These are phyloP conservation scores for Gymnosoma rotundatum DNA, from an alignment of 2,888 invertebrate genomes.

Conservation along the genomic window DNA sequence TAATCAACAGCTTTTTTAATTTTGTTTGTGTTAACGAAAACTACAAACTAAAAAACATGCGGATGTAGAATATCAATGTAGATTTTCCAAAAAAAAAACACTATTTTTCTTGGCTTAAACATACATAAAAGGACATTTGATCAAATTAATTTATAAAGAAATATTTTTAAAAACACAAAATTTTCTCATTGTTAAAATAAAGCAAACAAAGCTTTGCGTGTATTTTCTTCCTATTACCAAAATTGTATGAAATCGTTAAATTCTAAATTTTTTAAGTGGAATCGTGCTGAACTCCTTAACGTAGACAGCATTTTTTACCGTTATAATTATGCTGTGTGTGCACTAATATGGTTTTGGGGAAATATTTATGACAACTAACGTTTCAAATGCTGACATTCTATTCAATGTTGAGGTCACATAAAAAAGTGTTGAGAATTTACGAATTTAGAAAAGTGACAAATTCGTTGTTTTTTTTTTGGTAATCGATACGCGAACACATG, in stretches of 20 bases:
- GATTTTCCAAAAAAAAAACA: conserved; percentile 45
- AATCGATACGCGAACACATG: too few species aligned
- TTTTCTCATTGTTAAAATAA: conserved; percentile 33
- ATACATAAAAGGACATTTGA: conserved; percentile 55
- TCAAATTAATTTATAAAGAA: conserved; percentile 25
- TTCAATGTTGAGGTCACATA: too few species aligned
- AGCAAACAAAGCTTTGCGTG: not conserved
- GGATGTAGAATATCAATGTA: conserved; percentile 45
- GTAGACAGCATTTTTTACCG: conserved; percentile 3
- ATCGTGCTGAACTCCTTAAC: conserved; percentile 30
- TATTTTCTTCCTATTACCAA: conserved; percentile 44
- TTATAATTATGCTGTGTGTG: not conserved
- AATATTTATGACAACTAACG: not conserved
- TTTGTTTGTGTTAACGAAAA: conserved; percentile 22
- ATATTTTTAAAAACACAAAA: not conserved
- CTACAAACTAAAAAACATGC: conserved; percentile 22
- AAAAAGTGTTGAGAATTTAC: too few species aligned
- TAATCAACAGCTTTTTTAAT: not conserved
- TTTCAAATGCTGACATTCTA: too few species aligned
- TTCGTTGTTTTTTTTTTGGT: too few species aligned
- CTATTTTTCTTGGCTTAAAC: conserved; percentile 4
- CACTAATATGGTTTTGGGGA: not conserved
- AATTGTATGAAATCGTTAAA: conserved; percentile 34
- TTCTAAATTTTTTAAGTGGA: not conserved
- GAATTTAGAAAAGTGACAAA: too few species aligned